A percentile compares a stretch with the other conserved stretches of the same genome.
These are phyloP conservation scores for Poecilus cupreus DNA, from an alignment of 2,888 invertebrate species.

Conservation along the genomic window DNA sequence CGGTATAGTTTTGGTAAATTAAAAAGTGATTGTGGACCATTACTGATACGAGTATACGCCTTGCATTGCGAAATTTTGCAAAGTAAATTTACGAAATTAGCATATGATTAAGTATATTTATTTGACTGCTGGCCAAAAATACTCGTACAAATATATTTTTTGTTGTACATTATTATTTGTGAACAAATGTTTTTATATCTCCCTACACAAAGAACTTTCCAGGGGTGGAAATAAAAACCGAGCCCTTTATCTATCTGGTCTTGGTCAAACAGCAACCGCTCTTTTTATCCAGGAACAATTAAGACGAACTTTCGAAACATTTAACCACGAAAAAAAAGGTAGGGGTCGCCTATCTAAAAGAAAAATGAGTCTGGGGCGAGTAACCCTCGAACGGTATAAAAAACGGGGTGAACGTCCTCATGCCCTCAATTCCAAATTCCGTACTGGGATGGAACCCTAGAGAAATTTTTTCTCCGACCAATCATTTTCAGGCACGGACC, in stretches of 20 bases:
- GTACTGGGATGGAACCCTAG: conserved; percentile 47
- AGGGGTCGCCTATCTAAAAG: conserved; percentile 60
- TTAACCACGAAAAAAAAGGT: conserved; percentile 49
- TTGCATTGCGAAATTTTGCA: not conserved
- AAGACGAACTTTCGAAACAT: conserved; percentile 36
- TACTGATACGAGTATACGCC: not conserved
- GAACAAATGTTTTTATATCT: too few relatives aligned
- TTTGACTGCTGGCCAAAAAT: not conserved
- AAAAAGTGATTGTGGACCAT: not conserved
- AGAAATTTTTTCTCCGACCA: conserved; percentile 59
- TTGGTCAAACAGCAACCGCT: conserved; percentile 41
- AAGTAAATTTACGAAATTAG: not conserved
- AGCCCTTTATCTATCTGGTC: conserved; percentile 14
- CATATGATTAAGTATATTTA: not conserved
- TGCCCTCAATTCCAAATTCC: conserved; percentile 47
- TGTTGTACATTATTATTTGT: too few relatives aligned
- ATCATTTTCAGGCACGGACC: conserved; percentile 4
- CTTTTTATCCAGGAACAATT: conserved; percentile 42
- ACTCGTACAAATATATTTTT: too few relatives aligned
- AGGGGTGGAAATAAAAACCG: too few relatives aligned
- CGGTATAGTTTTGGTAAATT: not conserved
- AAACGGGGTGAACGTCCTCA: conserved; percentile 61
- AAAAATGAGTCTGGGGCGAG: conserved; percentile 61
- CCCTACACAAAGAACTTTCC: too few relatives aligned
- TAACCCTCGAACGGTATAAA: conserved; percentile 50